Evolutionary conservation across 2,888 invertebrate genomes (phyloP).

Genomic region (Chrysolina haemoptera): DNA sequence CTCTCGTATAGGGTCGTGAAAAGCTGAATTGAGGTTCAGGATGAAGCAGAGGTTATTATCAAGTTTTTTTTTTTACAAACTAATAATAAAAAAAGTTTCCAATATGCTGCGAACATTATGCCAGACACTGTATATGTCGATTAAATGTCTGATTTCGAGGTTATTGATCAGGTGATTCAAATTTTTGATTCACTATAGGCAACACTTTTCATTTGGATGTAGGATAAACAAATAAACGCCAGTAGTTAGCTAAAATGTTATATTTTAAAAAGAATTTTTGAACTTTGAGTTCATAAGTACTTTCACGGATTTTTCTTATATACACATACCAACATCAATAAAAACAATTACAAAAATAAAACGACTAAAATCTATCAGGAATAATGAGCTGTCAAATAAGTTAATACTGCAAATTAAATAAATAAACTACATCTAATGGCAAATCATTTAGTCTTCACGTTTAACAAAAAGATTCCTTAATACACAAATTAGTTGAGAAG

Average conservation of each 20-base stretch:
- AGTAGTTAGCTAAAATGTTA: constrained; percentile 1
- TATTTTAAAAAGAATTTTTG: constrained; percentile 4
- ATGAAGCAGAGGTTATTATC: too few relatives aligned
- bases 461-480: constrained; percentile 23
- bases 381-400: constrained; percentile 42
- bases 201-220: too few relatives aligned
- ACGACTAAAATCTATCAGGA: constrained; percentile 38
- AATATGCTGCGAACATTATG: too few relatives aligned
- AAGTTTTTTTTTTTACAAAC: too few relatives aligned
- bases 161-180: too few relatives aligned
- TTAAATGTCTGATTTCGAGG: too few relatives aligned
- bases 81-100: too few relatives aligned
- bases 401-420: constrained; percentile 51
- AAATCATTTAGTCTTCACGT: constrained; percentile 46
- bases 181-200: too few relatives aligned
- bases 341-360: constrained; percentile 43
- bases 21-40: too few relatives aligned
- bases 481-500: neutral
- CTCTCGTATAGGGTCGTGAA: too few relatives aligned
- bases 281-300: constrained; percentile 37
- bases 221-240: neutral
- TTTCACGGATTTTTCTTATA: constrained; percentile 39
- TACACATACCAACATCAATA: constrained; percentile 34
- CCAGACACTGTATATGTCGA: too few relatives aligned
- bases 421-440: constrained; percentile 51